Conservation (phyloP, 2,113 vertebrate species). For the Sapayoa aenigma region DNA sequence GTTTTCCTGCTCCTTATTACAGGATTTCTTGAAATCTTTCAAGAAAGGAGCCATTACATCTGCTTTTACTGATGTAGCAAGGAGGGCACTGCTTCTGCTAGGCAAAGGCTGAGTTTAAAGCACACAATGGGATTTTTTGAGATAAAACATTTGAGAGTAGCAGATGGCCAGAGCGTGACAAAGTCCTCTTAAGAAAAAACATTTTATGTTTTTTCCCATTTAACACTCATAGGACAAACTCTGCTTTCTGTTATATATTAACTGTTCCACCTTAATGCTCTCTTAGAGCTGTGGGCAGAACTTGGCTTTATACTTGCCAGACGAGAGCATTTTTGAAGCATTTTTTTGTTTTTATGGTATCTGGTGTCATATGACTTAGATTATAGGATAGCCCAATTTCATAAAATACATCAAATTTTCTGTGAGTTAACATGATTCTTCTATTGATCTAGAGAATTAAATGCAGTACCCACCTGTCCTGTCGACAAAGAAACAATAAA, state of each 20-base stretch:
- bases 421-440: background rate
- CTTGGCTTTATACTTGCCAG: background rate
- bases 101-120: background rate
- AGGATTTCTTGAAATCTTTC: background rate
- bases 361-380: background rate
- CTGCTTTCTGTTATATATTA: background rate
- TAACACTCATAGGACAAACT: background rate
- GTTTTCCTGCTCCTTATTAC: background rate
- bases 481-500: conserved; percentile 82
- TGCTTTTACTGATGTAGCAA: background rate
- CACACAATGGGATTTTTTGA: background rate
- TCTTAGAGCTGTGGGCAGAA: background rate
- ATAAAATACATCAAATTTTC: background rate
- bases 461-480: conserved; percentile 76
- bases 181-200: background rate
- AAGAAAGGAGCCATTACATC: background rate
- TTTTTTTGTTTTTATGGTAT: background rate
- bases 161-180: background rate
- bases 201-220: background rate
- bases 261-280: background rate
- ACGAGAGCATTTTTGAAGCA: background rate
- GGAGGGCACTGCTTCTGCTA: background rate
- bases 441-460: conserved; percentile 74
- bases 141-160: background rate
- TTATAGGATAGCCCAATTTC: background rate